Evolutionary conservation across 2,888 invertebrate genomes (phyloP), one percentile per base, ranked within the genome.

Genomic region (Rosalia funebris): DNA sequence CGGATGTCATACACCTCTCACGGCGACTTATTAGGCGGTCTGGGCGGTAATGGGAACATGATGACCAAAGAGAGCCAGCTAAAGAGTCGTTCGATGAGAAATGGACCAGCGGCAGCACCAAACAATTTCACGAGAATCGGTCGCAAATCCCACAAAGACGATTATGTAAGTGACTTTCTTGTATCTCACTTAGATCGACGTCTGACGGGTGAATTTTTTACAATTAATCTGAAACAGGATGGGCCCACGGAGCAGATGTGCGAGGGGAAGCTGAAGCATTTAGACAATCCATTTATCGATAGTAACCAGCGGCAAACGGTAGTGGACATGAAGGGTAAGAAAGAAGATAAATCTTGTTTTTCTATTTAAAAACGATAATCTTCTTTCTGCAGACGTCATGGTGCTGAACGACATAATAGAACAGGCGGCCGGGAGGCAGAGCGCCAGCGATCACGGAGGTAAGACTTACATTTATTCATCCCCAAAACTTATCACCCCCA

Each of bases 371-470:
- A 55, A 53, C 15, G 32, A 62, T 16, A 39, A 14, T 53, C 65
- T 82, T 48, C 66, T 56, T 82, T 86, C 53, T 85, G 39, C 46
- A 97, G 97, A 98, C 86, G 96, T 97, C 65, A 95, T 96, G 95
- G 96, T 96, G 74, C 85, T 97, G 76, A 96, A 95, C 81, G 96
- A 97, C 82, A 95, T 98, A 77, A 95, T 97, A 75, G 96, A 97
- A 81, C 96, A 96, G 86, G 96, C 93, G 60, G 92, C 96, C 61
- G 92, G 93, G 71, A 87, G 92, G 80, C 93, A 93, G 78, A 93
- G 93, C 78, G 89, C 90, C 62, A 92, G 92, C 79, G 94, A 94
- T 69, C 91, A 91, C 82, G 92, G 91, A 88, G 93, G 93, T 94
- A 91, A 87, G 86, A 82, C 70, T 32, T 7, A 36, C n/a, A 56